phyloP scores from a whole-genome alignment of 2,113 vertebrate species.

The Crotalus helleri region DNA sequence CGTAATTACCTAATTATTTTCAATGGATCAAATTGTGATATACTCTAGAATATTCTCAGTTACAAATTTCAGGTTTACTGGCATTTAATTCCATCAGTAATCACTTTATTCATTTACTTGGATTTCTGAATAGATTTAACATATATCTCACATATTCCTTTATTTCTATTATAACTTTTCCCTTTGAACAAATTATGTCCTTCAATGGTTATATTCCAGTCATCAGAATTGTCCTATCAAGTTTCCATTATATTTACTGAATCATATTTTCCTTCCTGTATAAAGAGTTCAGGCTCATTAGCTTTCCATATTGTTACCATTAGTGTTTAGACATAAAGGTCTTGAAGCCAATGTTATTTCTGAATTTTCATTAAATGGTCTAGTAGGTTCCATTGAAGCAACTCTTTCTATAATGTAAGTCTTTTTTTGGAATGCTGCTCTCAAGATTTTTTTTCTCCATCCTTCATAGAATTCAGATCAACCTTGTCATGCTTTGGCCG shows the following conservation, averaged over 20 bases:
- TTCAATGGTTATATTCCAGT: neutral
- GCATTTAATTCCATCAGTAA: neutral
- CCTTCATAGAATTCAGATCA: neutral
- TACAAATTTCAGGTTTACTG: neutral
- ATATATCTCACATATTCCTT: neutral
- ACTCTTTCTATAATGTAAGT: neutral
- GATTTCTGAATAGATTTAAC: neutral
- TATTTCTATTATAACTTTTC: neutral
- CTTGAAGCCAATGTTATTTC: neutral
- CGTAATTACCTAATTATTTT: neutral
- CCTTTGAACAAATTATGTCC: neutral
- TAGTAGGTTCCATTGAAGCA: neutral
- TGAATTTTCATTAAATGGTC: neutral
- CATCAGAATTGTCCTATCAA: neutral
- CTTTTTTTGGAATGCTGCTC: neutral
- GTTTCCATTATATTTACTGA: neutral
- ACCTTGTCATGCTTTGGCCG: neutral
- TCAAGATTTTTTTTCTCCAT: neutral
- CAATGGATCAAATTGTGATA: neutral
- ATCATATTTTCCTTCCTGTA: neutral
- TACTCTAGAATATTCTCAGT: neutral
- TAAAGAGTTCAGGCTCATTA: neutral
- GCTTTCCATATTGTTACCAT: neutral
- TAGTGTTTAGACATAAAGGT: neutral
- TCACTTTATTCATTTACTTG: neutral